A percentile compares a stretch with the other conserved stretches of the same genome.
Evolutionary conservation across 2,113 vertebrate genomes (phyloP).

Genomic region (Equus quagga): DNA sequence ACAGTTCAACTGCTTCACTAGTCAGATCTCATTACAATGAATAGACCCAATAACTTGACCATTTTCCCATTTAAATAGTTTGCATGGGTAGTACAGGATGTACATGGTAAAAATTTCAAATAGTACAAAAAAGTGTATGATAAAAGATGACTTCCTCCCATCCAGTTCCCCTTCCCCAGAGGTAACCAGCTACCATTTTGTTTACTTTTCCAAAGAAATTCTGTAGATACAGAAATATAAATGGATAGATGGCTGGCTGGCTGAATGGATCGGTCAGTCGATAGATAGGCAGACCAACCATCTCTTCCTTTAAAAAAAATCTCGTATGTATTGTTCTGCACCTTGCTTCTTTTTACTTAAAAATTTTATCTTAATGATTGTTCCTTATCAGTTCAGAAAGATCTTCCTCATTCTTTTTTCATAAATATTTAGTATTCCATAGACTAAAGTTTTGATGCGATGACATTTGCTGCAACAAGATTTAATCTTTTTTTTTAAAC

Average conservation of each 20-base stretch:
- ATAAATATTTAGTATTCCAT: slow-evolving; percentile 7
- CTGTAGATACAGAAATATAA: not conserved
- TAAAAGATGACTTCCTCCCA: not conserved
- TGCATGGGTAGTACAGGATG: not conserved
- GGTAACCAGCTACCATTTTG: not conserved
- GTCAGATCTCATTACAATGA: not conserved
- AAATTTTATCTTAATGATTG: not conserved
- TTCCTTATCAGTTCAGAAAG: not conserved
- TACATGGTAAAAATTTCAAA: not conserved
- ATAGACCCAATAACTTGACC: not conserved
- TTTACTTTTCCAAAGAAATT: not conserved
- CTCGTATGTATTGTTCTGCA: not conserved
- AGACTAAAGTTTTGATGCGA: not conserved
- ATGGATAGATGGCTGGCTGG: not conserved
- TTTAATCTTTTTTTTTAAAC: not conserved
- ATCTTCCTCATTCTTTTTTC: not conserved
- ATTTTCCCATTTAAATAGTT: not conserved
- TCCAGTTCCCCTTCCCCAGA: not conserved
- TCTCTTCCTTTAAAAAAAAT: not conserved
- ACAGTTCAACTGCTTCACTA: not conserved
- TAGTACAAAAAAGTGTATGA: not conserved
- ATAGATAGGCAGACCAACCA: not conserved
- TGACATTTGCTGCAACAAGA: not conserved
- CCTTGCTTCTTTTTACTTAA: slow-evolving; percentile 22
- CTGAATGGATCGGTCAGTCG: not conserved